Base-by-base conservation (phyloP, 2,797 vertebrate species). In the Sarcoramphus papa region DNA sequence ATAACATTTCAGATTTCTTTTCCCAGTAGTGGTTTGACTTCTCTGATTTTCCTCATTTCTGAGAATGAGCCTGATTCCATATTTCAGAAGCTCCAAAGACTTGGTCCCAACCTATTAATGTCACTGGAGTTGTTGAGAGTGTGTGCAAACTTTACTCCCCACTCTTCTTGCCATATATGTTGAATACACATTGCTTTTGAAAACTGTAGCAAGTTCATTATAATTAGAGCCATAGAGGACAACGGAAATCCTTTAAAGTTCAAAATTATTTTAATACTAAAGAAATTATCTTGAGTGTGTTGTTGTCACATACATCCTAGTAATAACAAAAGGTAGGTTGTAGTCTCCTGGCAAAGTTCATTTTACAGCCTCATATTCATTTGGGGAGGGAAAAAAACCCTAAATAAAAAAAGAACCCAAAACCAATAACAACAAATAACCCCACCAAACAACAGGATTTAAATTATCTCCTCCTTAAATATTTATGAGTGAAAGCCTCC, bases 331-430 rank as follows among this genome's bases (percentile, higher is more conserved):
- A 82, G 2, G 5, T 30, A 53, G 20, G 4, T 50, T 7, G 1
- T 19, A 25, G 45, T 64, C 30, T 87, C 20, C 64, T 50, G 41
- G 15, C 9, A 50, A 68, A 59, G 10, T 67, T 31, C 13, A 5
- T 47, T 84, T 62, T 40, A 64, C 28, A 37, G 10, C 17, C 10
- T 35, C 18, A 17, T 48, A 37, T 25, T 35, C 7, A 8, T 4
- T 20, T 1, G 0, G 2, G 24, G 5, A 4, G 4, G 3, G 9
- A 47, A 54, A 24, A 15, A 24, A 67, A 4, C 1, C 27, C 13
- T 17, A 7, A 89, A 53, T 14, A 53, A 28, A 6, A n/a, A 37
- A 6, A 17, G n/a, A 48, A 11, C 31, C 10, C 9, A 3, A 50
- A 78, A 11, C 1, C 4, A 78, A 7, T 27, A 53, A 50, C 0